Evolutionary conservation across 2,888 invertebrate species (phyloP), one percentile per base, ranked within the genome.

Genomic region (Lingula anatina): DNA sequence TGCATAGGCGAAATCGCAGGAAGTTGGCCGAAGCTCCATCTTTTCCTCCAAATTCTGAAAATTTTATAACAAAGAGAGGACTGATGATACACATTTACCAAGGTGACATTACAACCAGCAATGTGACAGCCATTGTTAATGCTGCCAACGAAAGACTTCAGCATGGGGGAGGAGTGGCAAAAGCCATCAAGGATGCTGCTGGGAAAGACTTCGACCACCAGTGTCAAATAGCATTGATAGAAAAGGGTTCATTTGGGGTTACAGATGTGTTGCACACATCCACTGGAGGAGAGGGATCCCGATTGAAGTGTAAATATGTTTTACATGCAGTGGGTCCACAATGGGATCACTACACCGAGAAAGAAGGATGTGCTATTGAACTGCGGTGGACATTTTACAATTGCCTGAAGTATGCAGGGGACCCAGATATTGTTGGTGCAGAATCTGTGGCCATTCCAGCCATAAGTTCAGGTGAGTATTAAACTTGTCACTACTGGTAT

Each of bases 141-240:
- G 57, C 57, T 25, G 57, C 57, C 18, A 57, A 57, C 47, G 54
- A 57, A 31, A 50, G 12, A 12, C 44, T 57, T 46, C 44, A 50
- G 50, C 57, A 57, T 44, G 57, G 55, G 25, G 57, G 57, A 12
- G 57, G 57, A 24, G 57, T 57, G 23, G 57, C 57, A 15, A 49
- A 41, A 43, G 55, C 51, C 1, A 56, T 56, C 23, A 35, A 53
- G 23, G 41, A 51, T 2, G 55, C 53, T 12, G 57, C 57, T 23
- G 57, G 57, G 0, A 47, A 39, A 23, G 18, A 52, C 9, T 28
- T 57, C 2, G 52, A 55, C 25, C 18, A 25, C 12, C 53, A 57
- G 39, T 54, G 57, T 27, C 35, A 27, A 20, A 28, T 47, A 1
- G 49, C 53, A 46, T 35, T 53, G 18, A 23, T 38, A 2, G 35